Evolutionary conservation across 2,888 invertebrate species (phyloP), one percentile per base, ranked within the genome.

Genomic region (Drosophila mimica): DNA sequence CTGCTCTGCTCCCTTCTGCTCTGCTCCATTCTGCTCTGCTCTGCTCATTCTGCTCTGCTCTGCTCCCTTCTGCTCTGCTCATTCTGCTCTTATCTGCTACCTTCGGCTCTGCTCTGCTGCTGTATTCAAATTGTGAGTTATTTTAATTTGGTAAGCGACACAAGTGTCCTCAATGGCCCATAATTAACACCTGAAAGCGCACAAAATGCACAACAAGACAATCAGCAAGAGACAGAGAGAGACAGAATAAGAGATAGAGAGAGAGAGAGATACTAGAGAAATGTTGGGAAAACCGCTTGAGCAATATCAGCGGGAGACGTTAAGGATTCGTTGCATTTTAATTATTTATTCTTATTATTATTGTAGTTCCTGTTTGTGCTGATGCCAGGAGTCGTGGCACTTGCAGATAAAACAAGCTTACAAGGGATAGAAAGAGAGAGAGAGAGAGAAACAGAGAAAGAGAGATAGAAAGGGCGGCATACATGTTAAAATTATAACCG

Each of bases 131-230:
- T 65, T 72, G 65, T 46, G 38, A 38, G 49, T 40, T 51, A 54
- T 54, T 76, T 79, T 76, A 69, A 75, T 83, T 74, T 68, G 69
- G 70, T 71, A 79, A 77, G 77, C 70, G 73, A 51, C 67, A 60
- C 70, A 73, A 79, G 72, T 65, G 64, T 57, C 70, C 68, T 71
- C 72, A 70, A 74, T 74, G 72, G 80, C 68, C 53, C 60, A 68
- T 87, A 84, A 84, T 88, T 88, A 88, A 88, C 77, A 75, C 72
- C 61, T 53, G 69, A 70, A 36, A 46, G 58, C 52, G 34, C 7
- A n/a, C 34, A 31, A 53, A 61, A 62, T 78, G 63, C 51, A 60
- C 76, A 70, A 60, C 52, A 70, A 52, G 48, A n/a, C 33, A 20
- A 28, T 3, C 28, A 43, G 20, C 2, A 4, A 2, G 25, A 30